Percentiles rank a stretch among this genome's conserved stretches.
Conservation (phyloP, 2,888 invertebrate species). For the Drosophila melanosoma region DNA sequence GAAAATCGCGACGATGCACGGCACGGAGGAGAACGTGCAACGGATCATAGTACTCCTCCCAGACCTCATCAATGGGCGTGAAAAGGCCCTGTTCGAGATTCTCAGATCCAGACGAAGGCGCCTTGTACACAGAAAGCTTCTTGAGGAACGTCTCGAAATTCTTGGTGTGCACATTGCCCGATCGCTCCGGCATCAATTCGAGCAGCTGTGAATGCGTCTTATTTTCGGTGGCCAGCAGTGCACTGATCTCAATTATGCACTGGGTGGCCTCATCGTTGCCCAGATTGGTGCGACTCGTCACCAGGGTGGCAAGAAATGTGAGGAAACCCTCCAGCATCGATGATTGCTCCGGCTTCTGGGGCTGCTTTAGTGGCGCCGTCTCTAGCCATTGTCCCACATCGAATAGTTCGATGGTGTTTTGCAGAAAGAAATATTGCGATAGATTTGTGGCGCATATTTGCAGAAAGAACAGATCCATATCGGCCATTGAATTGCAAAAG, state of each 20-base stretch:
- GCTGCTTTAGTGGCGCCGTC: conserved; percentile 89
- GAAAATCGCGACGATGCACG: conserved; percentile 96
- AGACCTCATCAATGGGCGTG: conserved; percentile 93
- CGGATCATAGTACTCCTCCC: conserved; percentile 97
- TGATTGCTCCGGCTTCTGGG: conserved; percentile 93
- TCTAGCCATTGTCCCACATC: conserved; percentile 95
- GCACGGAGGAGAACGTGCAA: conserved; percentile 95
- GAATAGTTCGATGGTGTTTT: conserved; percentile 96
- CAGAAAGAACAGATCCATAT: conserved; percentile 97
- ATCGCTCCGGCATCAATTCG: conserved; percentile 98
- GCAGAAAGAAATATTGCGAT: conserved; percentile 93
- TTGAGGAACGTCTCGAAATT: conserved; percentile 95
- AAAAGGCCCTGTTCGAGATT: conserved; percentile 96
- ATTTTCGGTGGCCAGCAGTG: conserved; percentile 96
- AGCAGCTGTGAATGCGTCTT: conserved; percentile 98
- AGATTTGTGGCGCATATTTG: conserved; percentile 96
- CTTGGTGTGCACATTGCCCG: conserved; percentile 95
- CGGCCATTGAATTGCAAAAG: conserved; percentile 99
- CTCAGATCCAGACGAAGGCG: conserved; percentile 89
- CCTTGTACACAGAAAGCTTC: conserved; percentile 93
- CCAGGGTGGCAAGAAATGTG: conserved; percentile 94
- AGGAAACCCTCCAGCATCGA: conserved; percentile 97
- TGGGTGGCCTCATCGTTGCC: conserved; percentile 88
- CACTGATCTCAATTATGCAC: conserved; percentile 96
- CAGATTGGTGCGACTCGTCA: conserved; percentile 93